Evolutionary conservation across 37 sponge, comb jelly and placozoan species (phyloP), one percentile per base, ranked within the genome.

Genomic region (Chondrosia reniformis): DNA sequence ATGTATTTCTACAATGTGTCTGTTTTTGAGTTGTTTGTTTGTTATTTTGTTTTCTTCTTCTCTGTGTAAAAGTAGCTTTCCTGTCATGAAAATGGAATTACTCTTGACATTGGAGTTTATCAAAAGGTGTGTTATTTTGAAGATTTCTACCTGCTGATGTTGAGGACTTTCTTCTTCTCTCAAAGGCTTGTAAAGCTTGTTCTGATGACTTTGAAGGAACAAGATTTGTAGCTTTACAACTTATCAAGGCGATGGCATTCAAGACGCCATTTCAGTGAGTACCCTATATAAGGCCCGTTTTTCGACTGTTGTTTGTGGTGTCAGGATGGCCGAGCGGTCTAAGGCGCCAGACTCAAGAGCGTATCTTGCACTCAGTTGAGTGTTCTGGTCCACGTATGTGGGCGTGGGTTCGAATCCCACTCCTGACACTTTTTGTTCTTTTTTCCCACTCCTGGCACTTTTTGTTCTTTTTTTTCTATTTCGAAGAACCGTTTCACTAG

Each of bases 351-450:
- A 93, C 92, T 96, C 97, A 96, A 94, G 97, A 77, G 37, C 63
- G 46, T 45, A 55, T 55, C 89, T 93, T 90, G 83, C 86, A 67
- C 84, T 78, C 62, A 55, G 56, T 66, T 69, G 89, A 86, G 92
- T 40, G 67, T 94, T 97, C 98, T 97, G 98, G 95, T 97, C 98
- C 93, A 94, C 95, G 95, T 89, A 97, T 94, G 95, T 94, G 93
- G 98, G 97, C 97, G 97, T 96, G 97, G 97, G 97, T 96, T 96
- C 97, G 88, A 96, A 96, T 96, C 97, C 97, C 97, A 97, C 98
- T 86, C 83, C 96, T 97, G 98, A 97, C 98, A 97, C 75, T 73
- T 56, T 81, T 87, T 89, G 84, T 84, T 81, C 77, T 78, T 69
- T 78, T 66, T 76, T 66, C 69, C n/a, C n/a, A n/a, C n/a, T n/a